Evolutionary conservation across 2,113 vertebrate genomes (phyloP), one percentile per base, ranked within the genome.

Genomic region (Centrocercus urophasianus): DNA sequence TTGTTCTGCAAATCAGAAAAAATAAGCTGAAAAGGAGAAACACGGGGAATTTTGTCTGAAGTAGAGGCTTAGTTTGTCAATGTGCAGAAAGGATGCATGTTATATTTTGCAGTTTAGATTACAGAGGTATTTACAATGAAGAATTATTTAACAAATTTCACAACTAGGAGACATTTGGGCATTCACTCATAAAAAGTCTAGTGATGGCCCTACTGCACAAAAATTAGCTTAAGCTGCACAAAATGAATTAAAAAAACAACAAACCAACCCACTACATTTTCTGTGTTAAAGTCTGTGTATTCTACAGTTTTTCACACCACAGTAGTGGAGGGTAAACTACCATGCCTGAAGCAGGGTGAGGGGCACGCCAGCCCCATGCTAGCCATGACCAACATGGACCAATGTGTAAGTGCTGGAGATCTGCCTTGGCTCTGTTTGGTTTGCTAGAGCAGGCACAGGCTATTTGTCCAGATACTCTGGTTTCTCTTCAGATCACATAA

Each of bases 331-430:
- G 7, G 38, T 69, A 83, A 90, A 65, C 10, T 85, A 13, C 61
- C 38, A 64, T 47, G 30, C 24, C 25, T 52, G 34, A 28, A 24
- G 10, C 10, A 74, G 52, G 15, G 13, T 77, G 42, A 74, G 18
- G 30, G 11, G 3, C 27, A 6, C 45, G 54, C 50, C 8, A 10
- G 9, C 15, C 15, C 32, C 36, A 0, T 24, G 47, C 28, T 83
- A 65, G 60, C 48, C 56, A 19, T 0, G 1, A 14, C 27, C 3
- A 2, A 22, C 30, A 38, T 1, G 45, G 30, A 59, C 14, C 40
- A 63, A 6, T 10, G 1, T 40, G 61, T 36, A 6, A 6, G 3
- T 63, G 61, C 56, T 84, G 64, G 27, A 77, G 32, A 50, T 76
- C 65, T 66, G 56, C 42, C 30, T 64, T 2, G 5, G 24, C 45